Evolutionary conservation across 1,140 invertebrate genomes (phyloP).

Genomic region (Drosophila virilis): DNA sequence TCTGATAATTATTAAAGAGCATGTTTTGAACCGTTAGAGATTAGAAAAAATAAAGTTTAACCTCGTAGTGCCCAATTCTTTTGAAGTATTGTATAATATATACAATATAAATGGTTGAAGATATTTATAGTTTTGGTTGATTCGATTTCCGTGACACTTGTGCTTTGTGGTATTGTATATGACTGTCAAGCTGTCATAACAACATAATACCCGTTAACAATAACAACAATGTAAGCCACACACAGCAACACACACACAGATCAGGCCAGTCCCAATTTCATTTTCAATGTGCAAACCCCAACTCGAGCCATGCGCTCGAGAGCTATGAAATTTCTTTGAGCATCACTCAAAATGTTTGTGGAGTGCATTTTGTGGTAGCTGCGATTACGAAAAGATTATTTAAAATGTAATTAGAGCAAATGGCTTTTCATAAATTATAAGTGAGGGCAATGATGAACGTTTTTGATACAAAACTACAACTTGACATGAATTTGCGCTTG

Average conservation of each 20-base stretch:
- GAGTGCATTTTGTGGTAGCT: slow-evolving; percentile 70
- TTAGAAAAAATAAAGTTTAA: not conserved
- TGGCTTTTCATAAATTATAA: slow-evolving; percentile 57
- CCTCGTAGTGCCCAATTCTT: slow-evolving; percentile 5
- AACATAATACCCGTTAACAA: slow-evolving; percentile 70
- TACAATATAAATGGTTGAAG: slow-evolving; percentile 1
- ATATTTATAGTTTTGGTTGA: slow-evolving; percentile 50
- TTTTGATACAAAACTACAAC: slow-evolving; percentile 59
- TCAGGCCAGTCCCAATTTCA: slow-evolving; percentile 16
- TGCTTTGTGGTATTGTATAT: slow-evolving; percentile 29
- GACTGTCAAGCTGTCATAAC: slow-evolving; percentile 69
- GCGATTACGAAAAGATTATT: slow-evolving; percentile 72
- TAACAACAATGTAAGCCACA: slow-evolving; percentile 15
- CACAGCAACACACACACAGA: slow-evolving; percentile 14
- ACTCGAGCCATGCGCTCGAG: slow-evolving; percentile 9
- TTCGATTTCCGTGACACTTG: slow-evolving; percentile 70
- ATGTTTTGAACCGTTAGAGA: too few relatives aligned
- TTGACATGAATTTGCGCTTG: slow-evolving; percentile 68
- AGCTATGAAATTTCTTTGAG: slow-evolving; percentile 63
- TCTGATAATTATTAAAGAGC: too few relatives aligned
- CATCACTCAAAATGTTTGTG: slow-evolving; percentile 49
- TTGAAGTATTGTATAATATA: slow-evolving; percentile 4
- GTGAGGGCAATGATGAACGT: slow-evolving; percentile 53
- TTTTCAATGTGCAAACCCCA: slow-evolving; percentile 15
- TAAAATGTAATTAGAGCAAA: slow-evolving; percentile 76